Percentiles rank a stretch among this genome's conserved stretches.
These are phyloP conservation scores for Crotalus helleri DNA, from an alignment of 2,113 vertebrate genomes.

Conservation along the genomic window DNA sequence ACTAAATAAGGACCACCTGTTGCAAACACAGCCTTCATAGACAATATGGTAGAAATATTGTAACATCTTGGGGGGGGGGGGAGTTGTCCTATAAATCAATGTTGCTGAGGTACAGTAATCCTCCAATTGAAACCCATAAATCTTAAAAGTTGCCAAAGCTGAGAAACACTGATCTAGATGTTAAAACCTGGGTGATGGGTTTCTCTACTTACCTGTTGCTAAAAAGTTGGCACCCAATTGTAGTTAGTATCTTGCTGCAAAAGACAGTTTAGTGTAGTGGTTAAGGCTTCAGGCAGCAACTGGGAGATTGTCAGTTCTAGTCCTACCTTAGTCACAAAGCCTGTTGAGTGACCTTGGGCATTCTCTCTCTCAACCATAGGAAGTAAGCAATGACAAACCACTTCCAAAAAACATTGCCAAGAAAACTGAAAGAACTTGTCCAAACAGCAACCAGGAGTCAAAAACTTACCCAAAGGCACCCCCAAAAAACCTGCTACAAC, in stretches of 20 bases:
- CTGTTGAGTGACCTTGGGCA: not conserved
- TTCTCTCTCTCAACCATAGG: not conserved
- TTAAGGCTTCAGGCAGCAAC: not conserved
- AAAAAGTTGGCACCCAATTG: not conserved
- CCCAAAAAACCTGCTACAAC: not conserved
- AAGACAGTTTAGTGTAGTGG: not conserved
- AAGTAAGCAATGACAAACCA: not conserved
- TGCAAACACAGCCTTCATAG: not conserved
- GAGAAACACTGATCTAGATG: not conserved
- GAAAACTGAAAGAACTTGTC: not conserved
- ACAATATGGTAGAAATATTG: not conserved
- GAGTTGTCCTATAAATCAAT: not conserved
- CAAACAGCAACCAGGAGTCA: not conserved
- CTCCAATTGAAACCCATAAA: not conserved
- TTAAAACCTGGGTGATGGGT: not conserved
- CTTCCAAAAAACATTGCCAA: not conserved
- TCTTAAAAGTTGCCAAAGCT: not conserved
- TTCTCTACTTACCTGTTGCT: not conserved
- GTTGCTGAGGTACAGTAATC: not conserved
- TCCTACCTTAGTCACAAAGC: not conserved
- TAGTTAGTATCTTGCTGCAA: not conserved
- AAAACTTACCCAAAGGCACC: not conserved
- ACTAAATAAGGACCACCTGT: not conserved
- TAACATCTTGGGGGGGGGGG: not conserved
- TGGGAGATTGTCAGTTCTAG: not conserved